Evolutionary conservation across 2,888 invertebrate genomes (phyloP).

Genomic region (Branchinecta sandiegonensis): DNA sequence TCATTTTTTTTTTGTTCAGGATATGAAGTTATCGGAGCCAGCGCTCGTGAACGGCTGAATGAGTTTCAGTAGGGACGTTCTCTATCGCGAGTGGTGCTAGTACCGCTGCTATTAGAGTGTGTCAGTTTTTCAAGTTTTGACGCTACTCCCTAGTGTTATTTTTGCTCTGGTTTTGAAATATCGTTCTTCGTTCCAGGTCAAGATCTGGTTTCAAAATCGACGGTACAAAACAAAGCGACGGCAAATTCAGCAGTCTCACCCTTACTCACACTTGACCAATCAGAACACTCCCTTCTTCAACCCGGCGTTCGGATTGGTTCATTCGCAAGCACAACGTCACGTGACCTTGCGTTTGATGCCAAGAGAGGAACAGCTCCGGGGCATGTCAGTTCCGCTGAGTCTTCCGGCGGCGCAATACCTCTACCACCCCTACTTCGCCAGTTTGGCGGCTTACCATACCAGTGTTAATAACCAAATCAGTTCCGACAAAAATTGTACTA

Average conservation of each 20-base stretch:
- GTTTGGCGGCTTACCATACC: conserved; percentile 5
- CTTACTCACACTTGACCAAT: not conserved
- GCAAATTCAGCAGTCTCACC: conserved; percentile 46
- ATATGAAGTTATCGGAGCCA: no score
- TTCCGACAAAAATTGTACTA: not conserved
- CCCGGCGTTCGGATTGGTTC: not conserved
- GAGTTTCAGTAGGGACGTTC: no score
- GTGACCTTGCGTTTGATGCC: not conserved
- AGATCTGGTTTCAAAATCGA: conserved; percentile 73
- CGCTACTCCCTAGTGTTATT: no score
- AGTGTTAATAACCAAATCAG: not conserved
- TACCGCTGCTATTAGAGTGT: no score
- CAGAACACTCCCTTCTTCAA: conserved; percentile 13
- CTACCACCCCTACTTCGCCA: not conserved
- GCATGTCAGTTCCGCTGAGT: not conserved
- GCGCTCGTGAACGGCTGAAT: no score
- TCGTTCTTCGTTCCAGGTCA: conserved; percentile 32
- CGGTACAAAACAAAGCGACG: conserved; percentile 88
- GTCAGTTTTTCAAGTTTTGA: no score
- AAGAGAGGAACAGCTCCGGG: not conserved
- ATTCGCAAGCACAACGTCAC: not conserved
- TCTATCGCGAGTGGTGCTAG: no score
- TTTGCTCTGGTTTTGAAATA: conserved; percentile 28
- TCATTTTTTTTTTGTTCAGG: no score
- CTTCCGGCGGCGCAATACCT: not conserved